A percentile compares a stretch with the other conserved stretches of the same genome.
phyloP scores from a whole-genome alignment of 2,113 vertebrate species.

The Rhinolophus sinicus region DNA sequence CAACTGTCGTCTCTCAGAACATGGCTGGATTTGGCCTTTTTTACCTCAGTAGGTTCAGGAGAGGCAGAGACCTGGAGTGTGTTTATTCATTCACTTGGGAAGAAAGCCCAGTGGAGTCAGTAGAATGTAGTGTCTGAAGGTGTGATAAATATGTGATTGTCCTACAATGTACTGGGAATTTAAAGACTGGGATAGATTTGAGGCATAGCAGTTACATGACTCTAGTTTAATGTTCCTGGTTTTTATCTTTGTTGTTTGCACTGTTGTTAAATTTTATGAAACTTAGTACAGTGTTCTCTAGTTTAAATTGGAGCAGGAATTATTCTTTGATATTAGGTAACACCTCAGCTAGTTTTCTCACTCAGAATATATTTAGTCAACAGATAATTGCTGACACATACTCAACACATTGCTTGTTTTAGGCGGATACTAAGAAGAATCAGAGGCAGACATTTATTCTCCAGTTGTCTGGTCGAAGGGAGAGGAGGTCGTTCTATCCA shows the following conservation, averaged over 20 bases:
- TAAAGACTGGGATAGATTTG: not conserved
- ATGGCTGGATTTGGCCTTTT: not conserved
- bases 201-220: not conserved
- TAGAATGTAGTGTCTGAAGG: not conserved
- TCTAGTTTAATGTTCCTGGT: not conserved
- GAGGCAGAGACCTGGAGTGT: not conserved
- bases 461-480: not conserved
- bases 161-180: not conserved
- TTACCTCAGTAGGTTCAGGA: not conserved
- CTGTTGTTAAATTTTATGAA: slow-evolving; percentile 10
- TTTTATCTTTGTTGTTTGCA: not conserved
- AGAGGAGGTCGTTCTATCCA: not conserved
- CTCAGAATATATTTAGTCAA: not conserved
- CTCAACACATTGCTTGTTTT: not conserved
- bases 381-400: not conserved
- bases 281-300: not conserved
- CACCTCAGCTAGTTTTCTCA: not conserved
- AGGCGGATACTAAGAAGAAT: not conserved
- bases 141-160: not conserved
- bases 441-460: not conserved
- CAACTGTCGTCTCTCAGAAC: not conserved
- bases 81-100: not conserved
- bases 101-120: not conserved
- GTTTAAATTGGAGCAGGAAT: not conserved
- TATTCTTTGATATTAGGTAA: not conserved